Percentiles rank a stretch among this genome's conserved stretches.
These are phyloP conservation scores for Stichopus horrens DNA, from an alignment of 53 echinoderm and acorn worm species.

Conservation along the genomic window DNA sequence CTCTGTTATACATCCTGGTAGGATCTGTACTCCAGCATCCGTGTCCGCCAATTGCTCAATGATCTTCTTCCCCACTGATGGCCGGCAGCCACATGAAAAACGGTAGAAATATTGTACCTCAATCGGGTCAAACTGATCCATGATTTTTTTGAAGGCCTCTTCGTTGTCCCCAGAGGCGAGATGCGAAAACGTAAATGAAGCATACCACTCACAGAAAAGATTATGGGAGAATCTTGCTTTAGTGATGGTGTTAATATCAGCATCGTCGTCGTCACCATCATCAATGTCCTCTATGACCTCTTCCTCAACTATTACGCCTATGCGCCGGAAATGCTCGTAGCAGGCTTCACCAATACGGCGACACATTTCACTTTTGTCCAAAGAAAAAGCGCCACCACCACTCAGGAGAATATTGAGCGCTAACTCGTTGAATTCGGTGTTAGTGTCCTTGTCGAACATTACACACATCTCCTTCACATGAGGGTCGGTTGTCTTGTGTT, in stretches of 20 bases:
- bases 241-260: slow-evolving; percentile 35
- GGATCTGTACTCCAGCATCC: slow-evolving; percentile 36
- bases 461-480: slow-evolving; percentile 35
- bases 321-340: slow-evolving; percentile 39
- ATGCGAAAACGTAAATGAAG: slow-evolving; percentile 27
- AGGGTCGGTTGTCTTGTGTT: slow-evolving; percentile 31
- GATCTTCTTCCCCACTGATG: slow-evolving; percentile 34
- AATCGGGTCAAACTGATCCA: slow-evolving; percentile 30
- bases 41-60: slow-evolving; percentile 22
- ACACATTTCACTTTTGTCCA: slow-evolving; percentile 37
- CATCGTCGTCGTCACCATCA: slow-evolving; percentile 29
- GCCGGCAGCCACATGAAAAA: slow-evolving; percentile 35
- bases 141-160: slow-evolving; percentile 13
- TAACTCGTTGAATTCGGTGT: slow-evolving; percentile 34
- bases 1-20: slow-evolving; percentile 22
- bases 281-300: slow-evolving; percentile 37
- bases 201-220: slow-evolving; percentile 30
- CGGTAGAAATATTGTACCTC: slow-evolving; percentile 26
- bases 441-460: slow-evolving; percentile 39
- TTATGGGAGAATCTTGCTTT: slow-evolving; percentile 36
- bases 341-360: slow-evolving; percentile 26
- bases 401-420: slow-evolving; percentile 32
- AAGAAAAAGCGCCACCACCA: slow-evolving; percentile 28
- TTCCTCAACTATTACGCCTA: slow-evolving; percentile 20
- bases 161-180: slow-evolving; percentile 21